Percentiles rank a stretch among this genome's conserved stretches.
Evolutionary conservation across 2,113 vertebrate genomes (phyloP).

Genomic region (Jacana jacana): DNA sequence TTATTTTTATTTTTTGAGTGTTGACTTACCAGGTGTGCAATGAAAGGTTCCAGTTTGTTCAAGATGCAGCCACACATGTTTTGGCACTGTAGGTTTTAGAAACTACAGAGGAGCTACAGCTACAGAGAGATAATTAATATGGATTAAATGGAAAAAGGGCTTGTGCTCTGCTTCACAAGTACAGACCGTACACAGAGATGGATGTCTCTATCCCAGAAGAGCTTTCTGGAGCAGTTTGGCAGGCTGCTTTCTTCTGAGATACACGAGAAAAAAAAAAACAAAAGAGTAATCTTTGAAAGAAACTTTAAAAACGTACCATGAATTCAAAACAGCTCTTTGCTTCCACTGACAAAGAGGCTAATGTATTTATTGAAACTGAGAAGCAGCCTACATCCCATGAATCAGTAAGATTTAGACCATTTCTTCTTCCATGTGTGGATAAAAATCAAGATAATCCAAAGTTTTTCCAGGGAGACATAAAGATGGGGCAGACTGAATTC

Average conservation of each 20-base stretch:
- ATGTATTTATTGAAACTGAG: neutral
- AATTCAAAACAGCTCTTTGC: constrained; percentile 24
- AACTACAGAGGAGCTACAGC: neutral
- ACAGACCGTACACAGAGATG: constrained; percentile 36
- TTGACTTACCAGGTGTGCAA: constrained; percentile 23
- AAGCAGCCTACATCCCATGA: neutral
- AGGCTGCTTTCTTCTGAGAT: constrained; percentile 22
- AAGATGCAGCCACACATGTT: neutral
- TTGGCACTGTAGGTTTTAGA: neutral
- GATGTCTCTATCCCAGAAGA: constrained; percentile 36
- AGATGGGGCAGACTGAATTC: neutral
- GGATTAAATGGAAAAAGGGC: constrained; percentile 39
- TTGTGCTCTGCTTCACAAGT: constrained; percentile 55
- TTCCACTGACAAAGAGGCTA: neutral
- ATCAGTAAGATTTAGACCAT: neutral
- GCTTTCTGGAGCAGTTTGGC: constrained; percentile 41
- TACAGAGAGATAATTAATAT: constrained; percentile 50
- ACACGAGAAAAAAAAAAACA: neutral
- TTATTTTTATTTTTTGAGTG: constrained; percentile 21
- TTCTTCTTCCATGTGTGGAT: neutral
- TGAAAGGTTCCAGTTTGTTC: neutral
- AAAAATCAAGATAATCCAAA: neutral
- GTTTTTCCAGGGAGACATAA: neutral
- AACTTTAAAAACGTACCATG: neutral
- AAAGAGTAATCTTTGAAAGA: neutral